A percentile compares a stretch with the other conserved stretches of the same genome.
These are phyloP conservation scores for Takifugu rubripes DNA, from an alignment of 2,797 vertebrate species.

Conservation along the genomic window DNA sequence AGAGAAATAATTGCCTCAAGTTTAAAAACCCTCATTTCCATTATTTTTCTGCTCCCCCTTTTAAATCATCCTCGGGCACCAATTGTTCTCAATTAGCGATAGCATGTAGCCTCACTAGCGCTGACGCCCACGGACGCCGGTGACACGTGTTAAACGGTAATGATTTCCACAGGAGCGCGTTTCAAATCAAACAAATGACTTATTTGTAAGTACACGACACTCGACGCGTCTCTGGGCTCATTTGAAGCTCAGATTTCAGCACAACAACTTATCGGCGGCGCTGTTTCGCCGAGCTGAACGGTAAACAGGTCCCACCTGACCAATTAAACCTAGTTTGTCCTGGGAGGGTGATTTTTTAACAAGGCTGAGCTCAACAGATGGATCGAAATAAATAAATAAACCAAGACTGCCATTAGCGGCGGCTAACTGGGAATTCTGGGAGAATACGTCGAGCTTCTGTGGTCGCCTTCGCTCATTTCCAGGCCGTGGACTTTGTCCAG, in stretches of 20 bases:
- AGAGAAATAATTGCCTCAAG: conserved; percentile 14
- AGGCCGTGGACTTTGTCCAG: no score
- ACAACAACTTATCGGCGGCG: conserved; percentile 46
- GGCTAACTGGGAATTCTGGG: conserved; percentile 3
- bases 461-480: neutral
- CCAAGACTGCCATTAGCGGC: conserved; percentile 1
- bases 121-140: conserved; percentile 16
- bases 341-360: conserved; percentile 48
- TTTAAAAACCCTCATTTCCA: conserved; percentile 1
- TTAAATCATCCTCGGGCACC: conserved; percentile 2
- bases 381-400: neutral
- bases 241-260: conserved; percentile 46
- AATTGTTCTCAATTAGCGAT: conserved; percentile 20
- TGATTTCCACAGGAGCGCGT: conserved; percentile 44
- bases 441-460: neutral
- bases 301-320: conserved; percentile 66
- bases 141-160: conserved; percentile 28
- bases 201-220: conserved; percentile 48
- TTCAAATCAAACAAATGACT: conserved; percentile 58
- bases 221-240: conserved; percentile 43
- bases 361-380: conserved; percentile 38
- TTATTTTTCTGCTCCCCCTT: neutral
- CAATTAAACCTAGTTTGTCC: conserved; percentile 67
- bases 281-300: conserved; percentile 59
- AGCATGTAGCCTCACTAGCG: conserved; percentile 4